Evolutionary conservation across 2,113 vertebrate genomes (phyloP).

Genomic region (Thalassoma bifasciatum): DNA sequence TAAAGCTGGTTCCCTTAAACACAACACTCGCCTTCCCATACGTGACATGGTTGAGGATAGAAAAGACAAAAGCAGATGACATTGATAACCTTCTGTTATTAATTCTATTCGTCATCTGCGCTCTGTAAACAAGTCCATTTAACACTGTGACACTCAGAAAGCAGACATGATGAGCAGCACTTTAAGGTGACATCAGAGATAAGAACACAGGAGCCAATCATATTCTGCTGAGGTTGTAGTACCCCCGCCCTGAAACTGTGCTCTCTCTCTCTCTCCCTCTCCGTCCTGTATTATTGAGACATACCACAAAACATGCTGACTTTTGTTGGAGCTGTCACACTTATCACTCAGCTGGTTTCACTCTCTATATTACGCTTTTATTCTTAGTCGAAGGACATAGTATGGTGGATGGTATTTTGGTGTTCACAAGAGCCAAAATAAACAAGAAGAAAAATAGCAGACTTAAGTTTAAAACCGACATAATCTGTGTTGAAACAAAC

Average conservation of each 20-base stretch:
- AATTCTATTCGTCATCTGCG: rapidly evolving
- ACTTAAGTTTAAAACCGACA: too few relatives aligned
- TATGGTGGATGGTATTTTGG: neutral
- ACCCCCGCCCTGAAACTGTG: conserved; percentile 35
- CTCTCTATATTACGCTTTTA: neutral
- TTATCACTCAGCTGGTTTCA: neutral
- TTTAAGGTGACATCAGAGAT: conserved; percentile 25
- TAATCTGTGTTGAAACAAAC: neutral
- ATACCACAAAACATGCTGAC: conserved; percentile 31
- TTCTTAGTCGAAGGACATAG: neutral
- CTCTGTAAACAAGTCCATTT: neutral
- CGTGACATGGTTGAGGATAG: neutral
- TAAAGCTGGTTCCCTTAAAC: neutral
- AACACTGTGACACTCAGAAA: rapidly evolving
- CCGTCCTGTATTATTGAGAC: conserved; percentile 51
- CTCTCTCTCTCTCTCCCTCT: conserved; percentile 24
- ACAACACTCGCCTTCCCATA: neutral
- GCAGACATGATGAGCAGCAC: conserved; percentile 1
- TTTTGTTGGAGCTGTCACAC: conserved; percentile 20
- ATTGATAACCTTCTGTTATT: neutral
- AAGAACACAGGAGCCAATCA: conserved; percentile 57
- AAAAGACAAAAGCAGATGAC: neutral
- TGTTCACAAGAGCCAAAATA: too few relatives aligned
- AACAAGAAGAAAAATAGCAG: too few relatives aligned
- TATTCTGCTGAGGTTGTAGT: neutral